A percentile compares a stretch with the other conserved stretches of the same genome.
These are phyloP conservation scores for Recurvirostra avosetta DNA, from an alignment of 2,113 vertebrate genomes.

Conservation along the genomic window DNA sequence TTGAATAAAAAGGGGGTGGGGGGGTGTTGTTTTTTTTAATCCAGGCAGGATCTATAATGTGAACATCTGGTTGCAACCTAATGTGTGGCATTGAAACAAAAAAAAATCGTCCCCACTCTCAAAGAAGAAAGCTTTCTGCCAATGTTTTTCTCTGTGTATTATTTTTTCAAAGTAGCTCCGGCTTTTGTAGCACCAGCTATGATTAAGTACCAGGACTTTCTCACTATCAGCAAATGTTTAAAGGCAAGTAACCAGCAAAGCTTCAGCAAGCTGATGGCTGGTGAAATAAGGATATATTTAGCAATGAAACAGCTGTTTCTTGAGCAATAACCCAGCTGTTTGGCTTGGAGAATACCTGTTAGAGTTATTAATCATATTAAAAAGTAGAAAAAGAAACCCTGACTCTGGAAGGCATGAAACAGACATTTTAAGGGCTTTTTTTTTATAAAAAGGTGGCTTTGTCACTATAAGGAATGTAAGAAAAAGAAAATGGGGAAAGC, in stretches of 20 bases:
- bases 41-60: slow-evolving; percentile 57
- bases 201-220: slow-evolving; percentile 61
- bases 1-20: slow-evolving; percentile 49
- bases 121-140: slow-evolving; percentile 45
- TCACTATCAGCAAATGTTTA: slow-evolving; percentile 66
- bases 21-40: slow-evolving; percentile 11
- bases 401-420: slow-evolving; percentile 35
- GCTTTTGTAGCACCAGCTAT: slow-evolving; percentile 44
- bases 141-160: slow-evolving; percentile 32
- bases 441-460: not conserved
- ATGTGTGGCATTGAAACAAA: slow-evolving; percentile 56
- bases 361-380: slow-evolving; percentile 64
- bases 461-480: not conserved
- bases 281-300: slow-evolving; percentile 52
- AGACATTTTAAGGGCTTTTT: not conserved
- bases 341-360: slow-evolving; percentile 58
- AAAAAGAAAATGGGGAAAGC: rapidly evolving
- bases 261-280: slow-evolving; percentile 40
- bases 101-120: not conserved
- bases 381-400: not conserved
- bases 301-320: slow-evolving; percentile 69
- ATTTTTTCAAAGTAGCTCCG: slow-evolving; percentile 41
- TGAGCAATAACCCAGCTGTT: slow-evolving; percentile 66
- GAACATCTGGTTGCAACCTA: slow-evolving; percentile 71
- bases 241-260: slow-evolving; percentile 60